Base-by-base conservation (phyloP, 2,888 invertebrate genomes). In the Cheilosia soror region DNA sequence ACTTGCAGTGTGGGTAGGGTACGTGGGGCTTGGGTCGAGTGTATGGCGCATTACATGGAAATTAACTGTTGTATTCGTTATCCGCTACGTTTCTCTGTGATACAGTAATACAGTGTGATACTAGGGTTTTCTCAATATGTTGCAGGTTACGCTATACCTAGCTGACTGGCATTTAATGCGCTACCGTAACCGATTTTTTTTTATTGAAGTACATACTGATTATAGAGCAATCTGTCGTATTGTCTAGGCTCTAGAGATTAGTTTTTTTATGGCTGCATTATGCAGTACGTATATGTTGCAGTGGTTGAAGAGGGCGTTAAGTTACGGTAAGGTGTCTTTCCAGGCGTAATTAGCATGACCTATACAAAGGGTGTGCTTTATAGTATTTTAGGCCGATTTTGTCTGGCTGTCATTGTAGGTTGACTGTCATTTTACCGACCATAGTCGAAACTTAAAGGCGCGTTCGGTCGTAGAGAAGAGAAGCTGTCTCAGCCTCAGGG, bases 1-100 rank as follows among this genome's bases (percentile, higher is more conserved):
- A 85, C 85, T 85, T 85, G 71, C 76, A 76, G 51, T 72, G 81
- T 57, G 76, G 72, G 76, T 13, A 51, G 44, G 44, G 44, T 47
- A 47, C 44, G 42, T 15, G 47, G 40, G 49, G 62, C 58, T 55
- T 44, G 62, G 44, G 40, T 40, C 63, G 77, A 63, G 25, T 27
- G 51, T 27, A 20, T 63, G 42, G 40, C 86, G 68, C 44, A 71
- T 73, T 84, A 73, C 72, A 73, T 63, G 79, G 84, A 75, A 80
- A 75, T 78, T 77, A 60, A 63, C 75, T 79, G 62, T 49, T 31
- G 27, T 49, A 27, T 37, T 20, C 29, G 25, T 25, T 53, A n/a
- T n/a, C 55, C 60, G 25, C 62, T 13, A 11, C 51, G 42, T 29
- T 29, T 40, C 40, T n/a, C 20, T 51, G 58, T 69, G n/a, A n/a